A percentile compares a stretch with the other conserved stretches of the same genome.
These are phyloP conservation scores for Chaetodon trifasciatus DNA, from an alignment of 2,797 vertebrate species.

Conservation along the genomic window DNA sequence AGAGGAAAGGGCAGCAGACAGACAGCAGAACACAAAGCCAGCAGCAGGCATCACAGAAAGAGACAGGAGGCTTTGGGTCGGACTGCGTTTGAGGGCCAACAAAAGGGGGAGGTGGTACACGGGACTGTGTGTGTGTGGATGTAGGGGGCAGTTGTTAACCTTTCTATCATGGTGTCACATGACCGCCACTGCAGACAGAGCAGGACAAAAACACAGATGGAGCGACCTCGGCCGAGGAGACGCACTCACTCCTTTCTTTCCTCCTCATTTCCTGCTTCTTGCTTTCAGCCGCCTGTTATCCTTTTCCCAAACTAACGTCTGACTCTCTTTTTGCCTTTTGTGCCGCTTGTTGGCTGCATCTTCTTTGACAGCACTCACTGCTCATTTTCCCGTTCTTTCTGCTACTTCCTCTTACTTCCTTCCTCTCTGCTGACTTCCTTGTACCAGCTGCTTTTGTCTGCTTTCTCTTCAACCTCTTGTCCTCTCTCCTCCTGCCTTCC, in stretches of 20 bases:
- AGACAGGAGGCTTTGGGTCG: slow-evolving; percentile 48
- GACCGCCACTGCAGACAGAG: slow-evolving; percentile 52
- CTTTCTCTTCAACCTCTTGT: background rate
- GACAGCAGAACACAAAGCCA: slow-evolving; percentile 40
- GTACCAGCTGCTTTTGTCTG: background rate
- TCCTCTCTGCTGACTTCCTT: background rate
- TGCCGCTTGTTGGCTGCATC: background rate
- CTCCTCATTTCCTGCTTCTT: slow-evolving; percentile 11
- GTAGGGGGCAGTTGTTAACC: slow-evolving; percentile 44
- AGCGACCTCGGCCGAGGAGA: slow-evolving; percentile 41
- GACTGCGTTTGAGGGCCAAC: slow-evolving; percentile 23
- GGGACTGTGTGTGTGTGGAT: slow-evolving; percentile 25
- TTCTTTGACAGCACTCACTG: slow-evolving; percentile 2
- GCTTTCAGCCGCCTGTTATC: background rate
- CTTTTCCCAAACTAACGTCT: background rate
- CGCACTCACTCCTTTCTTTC: slow-evolving; percentile 9
- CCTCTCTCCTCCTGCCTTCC: background rate
- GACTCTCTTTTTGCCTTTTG: slow-evolving; percentile 25
- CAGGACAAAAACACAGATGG: slow-evolving; percentile 66
- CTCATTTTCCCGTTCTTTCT: background rate
- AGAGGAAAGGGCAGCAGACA: slow-evolving; percentile 62
- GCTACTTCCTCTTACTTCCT: background rate
- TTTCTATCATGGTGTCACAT: slow-evolving; percentile 67
- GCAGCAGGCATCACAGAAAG: slow-evolving; percentile 31
- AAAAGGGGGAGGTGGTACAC: background rate